These are phyloP conservation scores for Tetragnatha montana DNA, from an alignment of 2,888 invertebrate genomes.

Conservation along the genomic window DNA sequence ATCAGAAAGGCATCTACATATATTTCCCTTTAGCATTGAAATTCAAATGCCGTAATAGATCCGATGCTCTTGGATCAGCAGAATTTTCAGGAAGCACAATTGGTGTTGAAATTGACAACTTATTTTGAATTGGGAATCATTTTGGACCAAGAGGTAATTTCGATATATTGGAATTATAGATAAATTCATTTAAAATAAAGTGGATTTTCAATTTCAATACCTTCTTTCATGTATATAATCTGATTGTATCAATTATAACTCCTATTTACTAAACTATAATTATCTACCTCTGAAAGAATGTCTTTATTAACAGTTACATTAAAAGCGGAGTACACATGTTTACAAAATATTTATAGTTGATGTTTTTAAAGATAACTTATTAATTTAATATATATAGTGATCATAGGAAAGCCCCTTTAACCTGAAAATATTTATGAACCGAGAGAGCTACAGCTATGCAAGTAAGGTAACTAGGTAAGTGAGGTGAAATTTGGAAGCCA, in stretches of 20 bases:
- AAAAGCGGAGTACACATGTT: no score
- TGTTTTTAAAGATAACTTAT: no score
- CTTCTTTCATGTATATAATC: background rate
- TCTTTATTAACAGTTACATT: no score
- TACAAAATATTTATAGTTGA: no score
- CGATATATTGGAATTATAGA: background rate
- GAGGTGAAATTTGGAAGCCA: no score
- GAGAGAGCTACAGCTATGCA: no score
- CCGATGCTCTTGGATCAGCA: constrained; percentile 23
- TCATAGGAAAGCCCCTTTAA: no score
- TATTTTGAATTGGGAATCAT: background rate
- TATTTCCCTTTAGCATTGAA: constrained; percentile 50
- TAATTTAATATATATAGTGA: no score
- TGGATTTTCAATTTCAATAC: background rate
- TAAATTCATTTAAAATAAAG: background rate
- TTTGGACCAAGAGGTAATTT: background rate
- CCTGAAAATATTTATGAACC: no score
- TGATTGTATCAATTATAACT: background rate
- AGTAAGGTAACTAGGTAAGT: no score
- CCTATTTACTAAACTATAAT: background rate
- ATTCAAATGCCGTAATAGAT: constrained; percentile 63
- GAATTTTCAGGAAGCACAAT: constrained; percentile 37
- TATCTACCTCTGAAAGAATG: background rate
- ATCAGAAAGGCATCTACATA: constrained; percentile 68
- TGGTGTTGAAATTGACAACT: constrained; percentile 30